Percentiles rank a stretch among this genome's conserved stretches.
Conservation (phyloP, 2,113 vertebrate genomes). For the Xyrauchen texanus region DNA sequence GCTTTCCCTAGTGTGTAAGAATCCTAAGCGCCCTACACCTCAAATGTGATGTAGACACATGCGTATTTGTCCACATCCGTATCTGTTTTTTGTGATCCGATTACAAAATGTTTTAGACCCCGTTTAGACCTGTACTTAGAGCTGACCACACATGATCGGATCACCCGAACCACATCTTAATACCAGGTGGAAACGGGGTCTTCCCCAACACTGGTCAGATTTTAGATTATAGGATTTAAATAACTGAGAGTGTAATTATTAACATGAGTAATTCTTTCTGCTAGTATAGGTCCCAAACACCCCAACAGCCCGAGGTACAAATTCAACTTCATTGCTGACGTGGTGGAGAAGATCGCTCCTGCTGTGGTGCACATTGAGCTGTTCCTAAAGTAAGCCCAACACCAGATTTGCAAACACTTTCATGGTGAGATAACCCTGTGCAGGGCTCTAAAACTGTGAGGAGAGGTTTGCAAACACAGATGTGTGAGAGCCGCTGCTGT, state of each 20-base stretch:
- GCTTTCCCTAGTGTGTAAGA: no score
- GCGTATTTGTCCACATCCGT: no score
- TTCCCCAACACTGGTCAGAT: no score
- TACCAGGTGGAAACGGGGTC: no score
- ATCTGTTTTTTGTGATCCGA: no score
- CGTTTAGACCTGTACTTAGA: no score
- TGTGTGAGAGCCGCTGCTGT: constrained; percentile 16
- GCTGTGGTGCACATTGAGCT: constrained; percentile 97
- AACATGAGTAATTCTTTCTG: constrained; percentile 78
- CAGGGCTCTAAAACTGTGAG: not conserved
- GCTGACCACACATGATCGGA: no score
- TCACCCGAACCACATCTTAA: no score
- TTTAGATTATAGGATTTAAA: no score
- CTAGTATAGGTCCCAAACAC: constrained; percentile 86
- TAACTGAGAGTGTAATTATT: constrained; percentile 23
- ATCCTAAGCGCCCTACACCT: no score
- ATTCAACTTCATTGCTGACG: constrained; percentile 97
- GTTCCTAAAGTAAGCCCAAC: constrained; percentile 81
- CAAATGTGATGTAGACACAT: no score
- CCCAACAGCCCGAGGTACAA: constrained; percentile 87
- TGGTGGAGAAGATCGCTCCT: constrained; percentile 94
- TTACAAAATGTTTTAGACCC: no score
- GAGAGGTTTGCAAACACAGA: constrained; percentile 6
- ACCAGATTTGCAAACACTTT: constrained; percentile 9
- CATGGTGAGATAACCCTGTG: constrained; percentile 5